Evolutionary conservation across 2,888 invertebrate genomes (phyloP).

Genomic region (Eudasyphora cyanicolor): DNA sequence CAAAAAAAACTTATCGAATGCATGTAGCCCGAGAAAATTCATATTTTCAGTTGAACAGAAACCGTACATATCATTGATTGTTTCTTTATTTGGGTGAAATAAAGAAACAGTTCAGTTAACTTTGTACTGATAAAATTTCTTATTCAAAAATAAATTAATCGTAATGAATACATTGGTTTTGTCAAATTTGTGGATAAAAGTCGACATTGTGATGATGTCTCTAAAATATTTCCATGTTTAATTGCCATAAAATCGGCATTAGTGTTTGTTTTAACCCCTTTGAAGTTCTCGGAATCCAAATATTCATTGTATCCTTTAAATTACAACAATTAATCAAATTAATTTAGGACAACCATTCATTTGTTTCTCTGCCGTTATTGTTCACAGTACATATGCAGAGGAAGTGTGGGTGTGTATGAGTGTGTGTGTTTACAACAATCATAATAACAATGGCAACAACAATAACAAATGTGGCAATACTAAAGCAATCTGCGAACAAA

Average conservation of each 20-base stretch:
- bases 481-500: conserved; percentile 42
- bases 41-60: no score
- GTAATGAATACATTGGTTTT: no score
- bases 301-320: conserved; percentile 29
- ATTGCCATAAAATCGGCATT: not conserved
- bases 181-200: no score
- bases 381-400: not conserved
- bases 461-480: not conserved
- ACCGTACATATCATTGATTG: no score
- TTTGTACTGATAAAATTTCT: no score
- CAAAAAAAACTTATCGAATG: no score
- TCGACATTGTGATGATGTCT: not conserved
- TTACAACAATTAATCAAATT: conserved; percentile 39
- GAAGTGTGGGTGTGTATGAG: not conserved
- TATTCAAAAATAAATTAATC: no score
- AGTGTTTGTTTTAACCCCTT: conserved; percentile 6
- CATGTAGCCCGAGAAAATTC: no score
- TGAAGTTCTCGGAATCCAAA: not conserved
- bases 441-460: conserved; percentile 13
- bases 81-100: no score
- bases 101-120: no score
- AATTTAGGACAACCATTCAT: conserved; percentile 12
- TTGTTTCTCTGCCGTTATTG: not conserved
- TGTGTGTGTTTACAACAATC: conserved; percentile 3
- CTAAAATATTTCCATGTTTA: conserved; percentile 7